Base-by-base conservation (phyloP, 2,888 invertebrate genomes). In the Caradrina clavipalpis region DNA sequence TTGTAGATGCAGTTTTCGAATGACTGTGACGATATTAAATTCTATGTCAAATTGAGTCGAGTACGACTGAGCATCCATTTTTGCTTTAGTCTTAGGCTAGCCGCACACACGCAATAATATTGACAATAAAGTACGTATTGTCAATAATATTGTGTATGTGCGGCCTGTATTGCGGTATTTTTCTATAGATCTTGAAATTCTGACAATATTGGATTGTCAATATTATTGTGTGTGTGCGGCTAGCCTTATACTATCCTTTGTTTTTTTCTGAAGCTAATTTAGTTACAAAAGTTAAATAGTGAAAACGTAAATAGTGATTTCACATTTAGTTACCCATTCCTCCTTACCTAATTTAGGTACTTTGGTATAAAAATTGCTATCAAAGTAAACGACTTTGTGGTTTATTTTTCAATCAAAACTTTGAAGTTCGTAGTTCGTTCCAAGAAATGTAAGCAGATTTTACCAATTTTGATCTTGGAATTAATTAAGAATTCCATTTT, bases 341-440 rank as follows among this genome's bases (percentile, higher is more conserved):
- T 11, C 6, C 21, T 39, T 19, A 13, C 26, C 13, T n/a, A n/a
- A 39, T 22, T 2, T 39, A 42, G 42, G 1, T 56, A 15, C 7
- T 50, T 22, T 15, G 3, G 5, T 50, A 50, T 5, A 45, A 45
- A 53, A 8, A 11, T 45, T 45, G 45, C 5, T 17, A 39, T 45
- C 17, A n/a, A 57, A 22, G 22, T 31, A 64, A 64, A 42, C 2
- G 10, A 45, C 19, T 54, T 57, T 22, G 42, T 54, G 49, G n/a
- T 72, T 72, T 22, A 71, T n/a, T 63, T 58, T 73, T 59, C 50
- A 55, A 73, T 56, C 47, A 53, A 78, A 73, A 62, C 51, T 76
- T 76, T 55, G n/a, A 1, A 3, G 31, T 26, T 54, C 10, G 2
- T 31, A 39, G 21, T 73, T 61, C 13, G 21, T 54, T 50, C 22